Base-by-base conservation (phyloP, 2,113 vertebrate species). In the Malurus cyaneus region DNA sequence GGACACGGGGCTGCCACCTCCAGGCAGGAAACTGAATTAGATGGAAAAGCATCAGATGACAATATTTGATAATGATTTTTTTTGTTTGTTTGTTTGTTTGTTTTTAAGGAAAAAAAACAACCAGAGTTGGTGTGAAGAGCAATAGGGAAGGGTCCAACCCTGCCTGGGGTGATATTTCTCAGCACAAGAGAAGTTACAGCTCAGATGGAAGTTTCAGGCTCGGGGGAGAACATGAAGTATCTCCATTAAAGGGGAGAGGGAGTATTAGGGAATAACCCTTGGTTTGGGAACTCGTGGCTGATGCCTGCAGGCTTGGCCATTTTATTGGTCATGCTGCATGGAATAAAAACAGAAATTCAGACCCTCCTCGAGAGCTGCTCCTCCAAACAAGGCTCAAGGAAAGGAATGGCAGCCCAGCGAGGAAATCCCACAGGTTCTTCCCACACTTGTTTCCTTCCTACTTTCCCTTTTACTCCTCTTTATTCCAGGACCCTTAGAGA, bases 331-430 rank as follows among this genome's bases (percentile, higher is more conserved):
- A 25, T 81, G 56, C 65, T 3, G 2, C 26, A 32, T 14, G 4
- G 13, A 62, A 41, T 10, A 62, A 74, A 85, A 44, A 6, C 25
- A 34, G n/a, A 31, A 66, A 57, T 41, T 12, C 32, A 74, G 79
- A 56, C 29, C 19, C 7, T 54, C 17, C 42, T 36, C 2, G 2
- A 59, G 54, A 61, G 76, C 70, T 59, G 53, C 29, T 76, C 44
- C 70, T 57, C 50, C 39, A 50, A 2, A 2, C 7, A 11, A 53
- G 47, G 19, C 5, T 64, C 52, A 50, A 31, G 47, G 70, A 81
- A 70, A 26, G 23, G 23, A 87, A 52, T 6, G 54, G 6, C 62
- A 8, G 32, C 2, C 4, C n/a, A 39, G 42, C 0, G 0, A 74
- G n/a, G 64, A 73, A 82, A 71, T 17, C 66, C 83, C 3, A 0